Conservation (phyloP, 2,113 vertebrate species). For the Hippocampus barbouri region DNA sequence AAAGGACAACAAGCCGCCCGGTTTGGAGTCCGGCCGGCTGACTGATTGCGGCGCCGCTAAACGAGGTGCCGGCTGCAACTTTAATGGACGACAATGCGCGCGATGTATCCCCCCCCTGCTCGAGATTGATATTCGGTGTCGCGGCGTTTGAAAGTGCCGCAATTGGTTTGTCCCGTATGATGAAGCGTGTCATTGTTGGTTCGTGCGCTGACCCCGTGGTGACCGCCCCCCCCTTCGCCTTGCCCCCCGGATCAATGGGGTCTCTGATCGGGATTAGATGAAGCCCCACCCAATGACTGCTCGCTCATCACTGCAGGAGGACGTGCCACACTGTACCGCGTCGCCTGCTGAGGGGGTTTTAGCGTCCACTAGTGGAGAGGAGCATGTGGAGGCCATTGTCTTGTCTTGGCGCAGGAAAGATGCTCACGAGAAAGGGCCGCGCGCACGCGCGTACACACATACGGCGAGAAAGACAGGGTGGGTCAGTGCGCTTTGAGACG, state of each 20-base stretch:
- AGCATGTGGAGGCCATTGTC: constrained; percentile 30
- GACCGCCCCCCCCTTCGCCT: constrained; percentile 52
- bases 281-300: constrained; percentile 28
- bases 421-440: constrained; percentile 24
- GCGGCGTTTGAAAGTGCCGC: constrained; percentile 35
- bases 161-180: constrained; percentile 42
- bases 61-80: constrained; percentile 12
- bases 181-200: constrained; percentile 46
- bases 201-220: constrained; percentile 44
- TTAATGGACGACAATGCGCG: background rate
- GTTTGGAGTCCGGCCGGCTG: constrained; percentile 17
- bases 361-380: constrained; percentile 21
- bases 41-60: constrained; percentile 25
- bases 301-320: constrained; percentile 28
- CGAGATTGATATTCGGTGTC: constrained; percentile 27
- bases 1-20: constrained; percentile 24
- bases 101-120: constrained; percentile 13
- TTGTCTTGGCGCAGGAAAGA: constrained; percentile 23
- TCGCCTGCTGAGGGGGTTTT: constrained; percentile 18
- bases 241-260: constrained; percentile 55
- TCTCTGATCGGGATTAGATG: constrained; percentile 57
- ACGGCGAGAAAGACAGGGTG: constrained; percentile 11
- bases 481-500: constrained; percentile 66
- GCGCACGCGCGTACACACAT: background rate
- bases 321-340: background rate